A percentile compares a stretch with the other conserved stretches of the same genome.
Evolutionary conservation across 1,140 invertebrate species (phyloP).

Genomic region (Bathynomus jamesi): DNA sequence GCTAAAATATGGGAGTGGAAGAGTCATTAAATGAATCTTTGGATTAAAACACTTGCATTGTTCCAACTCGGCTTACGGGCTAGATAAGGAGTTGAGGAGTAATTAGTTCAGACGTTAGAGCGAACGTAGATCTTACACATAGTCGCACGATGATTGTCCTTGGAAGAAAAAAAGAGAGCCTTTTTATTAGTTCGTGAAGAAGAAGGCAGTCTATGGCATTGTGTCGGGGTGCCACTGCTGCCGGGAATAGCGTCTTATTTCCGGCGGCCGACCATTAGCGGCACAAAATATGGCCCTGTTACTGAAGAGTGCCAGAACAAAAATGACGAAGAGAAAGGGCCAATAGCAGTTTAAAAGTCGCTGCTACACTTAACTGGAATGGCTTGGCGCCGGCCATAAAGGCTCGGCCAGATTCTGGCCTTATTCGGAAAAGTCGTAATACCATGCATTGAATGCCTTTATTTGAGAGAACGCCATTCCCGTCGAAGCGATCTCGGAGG

Average conservation of each 20-base stretch:
- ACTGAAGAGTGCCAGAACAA: conserved; percentile 32
- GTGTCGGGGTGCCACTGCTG: conserved; percentile 25
- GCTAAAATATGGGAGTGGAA: conserved; percentile 30
- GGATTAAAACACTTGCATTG: conserved; percentile 34
- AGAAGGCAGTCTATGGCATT: conserved; percentile 19
- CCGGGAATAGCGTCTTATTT: conserved; percentile 32
- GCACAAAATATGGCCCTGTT: conserved; percentile 30
- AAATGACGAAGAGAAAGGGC: conserved; percentile 28
- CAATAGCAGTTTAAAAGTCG: conserved; percentile 32
- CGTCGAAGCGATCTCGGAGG: neutral
- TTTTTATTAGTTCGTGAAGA: conserved; percentile 1
- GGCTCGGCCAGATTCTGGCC: conserved; percentile 26
- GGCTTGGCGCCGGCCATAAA: conserved; percentile 32
- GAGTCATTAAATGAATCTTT: conserved; percentile 32
- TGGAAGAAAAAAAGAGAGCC: conserved; percentile 1
- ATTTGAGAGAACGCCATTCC: neutral
- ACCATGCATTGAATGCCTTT: neutral
- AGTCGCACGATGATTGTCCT: conserved; percentile 34
- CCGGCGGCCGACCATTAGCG: conserved; percentile 28
- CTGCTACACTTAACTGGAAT: conserved; percentile 34
- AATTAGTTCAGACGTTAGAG: conserved; percentile 27
- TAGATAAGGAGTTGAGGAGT: conserved; percentile 31
- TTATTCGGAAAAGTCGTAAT: conserved; percentile 31
- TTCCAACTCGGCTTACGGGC: conserved; percentile 23
- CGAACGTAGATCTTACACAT: conserved; percentile 17